Evolutionary conservation across 2,888 invertebrate species (phyloP), one percentile per base, ranked within the genome.

Genomic region (Sepiola atlantica): DNA sequence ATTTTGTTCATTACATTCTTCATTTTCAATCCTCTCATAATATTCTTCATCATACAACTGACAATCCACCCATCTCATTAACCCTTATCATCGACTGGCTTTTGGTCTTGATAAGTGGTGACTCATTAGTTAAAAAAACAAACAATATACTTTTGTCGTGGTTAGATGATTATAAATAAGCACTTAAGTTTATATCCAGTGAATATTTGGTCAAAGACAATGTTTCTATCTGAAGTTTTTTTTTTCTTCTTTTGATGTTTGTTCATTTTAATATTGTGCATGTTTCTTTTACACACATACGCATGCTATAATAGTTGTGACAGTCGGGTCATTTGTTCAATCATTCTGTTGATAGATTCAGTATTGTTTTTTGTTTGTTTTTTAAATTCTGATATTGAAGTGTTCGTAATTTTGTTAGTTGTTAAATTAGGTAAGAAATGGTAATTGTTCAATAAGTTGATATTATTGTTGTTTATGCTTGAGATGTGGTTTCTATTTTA

Each of bases 401-500:
- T 61, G 28, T 61, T 77, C 28, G 12, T 77, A 77, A n/a, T 77
- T n/a, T n/a, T n/a, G 16, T 77, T n/a, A n/a, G 18, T 32, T 14
- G 12, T n/a, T 16, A 77, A n/a, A 32, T 77, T 10, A 77, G 14
- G 16, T n/a, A 14, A 77, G 14, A 77, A n/a, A n/a, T 77, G 77
- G n/a, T n/a, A 1, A 77, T 12, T 77, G 16, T 77, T 77, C 14
- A 77, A 32, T 77, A 10, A 77, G n/a, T 14, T 77, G 21, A 57
- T 57, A 2, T 28, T 61, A 61, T 77, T 77, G 77, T 77, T n/a
- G 77, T 32, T 77, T 77, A 77, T 77, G n/a, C 12, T 77, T 77
- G n/a, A n/a, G 32, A 77, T 77, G n/a, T 77, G 12, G 12, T 77
- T 77, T 77, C 20, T 77, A 92, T 92, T 92, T 21, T 97, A 98